These are phyloP conservation scores for Taenioides sp. DNA, from an alignment of 2,797 vertebrate genomes.

Conservation along the genomic window DNA sequence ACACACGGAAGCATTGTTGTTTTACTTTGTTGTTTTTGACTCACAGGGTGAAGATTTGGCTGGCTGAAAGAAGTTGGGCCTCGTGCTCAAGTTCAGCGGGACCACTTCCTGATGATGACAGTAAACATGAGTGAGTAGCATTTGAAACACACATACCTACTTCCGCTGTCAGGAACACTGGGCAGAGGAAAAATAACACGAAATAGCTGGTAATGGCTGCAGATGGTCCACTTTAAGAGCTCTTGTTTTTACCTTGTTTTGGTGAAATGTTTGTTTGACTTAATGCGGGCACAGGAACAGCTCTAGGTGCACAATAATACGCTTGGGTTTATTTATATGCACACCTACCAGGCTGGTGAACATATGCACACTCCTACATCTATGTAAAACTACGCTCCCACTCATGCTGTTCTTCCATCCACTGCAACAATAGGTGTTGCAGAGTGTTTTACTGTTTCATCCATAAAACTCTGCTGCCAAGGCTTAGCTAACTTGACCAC, in stretches of 20 bases:
- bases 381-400: slow-evolving; percentile 21
- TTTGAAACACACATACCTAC: slow-evolving; percentile 20
- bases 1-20: slow-evolving; percentile 20
- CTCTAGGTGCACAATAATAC: neutral
- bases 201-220: slow-evolving; percentile 38
- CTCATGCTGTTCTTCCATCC: slow-evolving; percentile 5
- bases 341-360: slow-evolving; percentile 18
- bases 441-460: slow-evolving; percentile 24
- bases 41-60: slow-evolving; percentile 68
- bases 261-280: slow-evolving; percentile 12
- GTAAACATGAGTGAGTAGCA: slow-evolving; percentile 83
- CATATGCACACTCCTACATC: slow-evolving; percentile 16
- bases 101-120: slow-evolving; percentile 85
- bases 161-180: slow-evolving; percentile 61
- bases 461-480: slow-evolving; percentile 15
- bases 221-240: slow-evolving; percentile 36
- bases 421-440: slow-evolving; percentile 22
- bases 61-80: slow-evolving; percentile 72
- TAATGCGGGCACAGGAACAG: neutral
- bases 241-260: slow-evolving; percentile 18
- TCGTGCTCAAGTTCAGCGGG: slow-evolving; percentile 76
- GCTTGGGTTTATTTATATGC: slow-evolving; percentile 32
- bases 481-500: neutral
- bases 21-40: slow-evolving; percentile 35
- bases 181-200: slow-evolving; percentile 36